Conservation (phyloP, 2,888 invertebrate species). For the Corbicula japonica region DNA sequence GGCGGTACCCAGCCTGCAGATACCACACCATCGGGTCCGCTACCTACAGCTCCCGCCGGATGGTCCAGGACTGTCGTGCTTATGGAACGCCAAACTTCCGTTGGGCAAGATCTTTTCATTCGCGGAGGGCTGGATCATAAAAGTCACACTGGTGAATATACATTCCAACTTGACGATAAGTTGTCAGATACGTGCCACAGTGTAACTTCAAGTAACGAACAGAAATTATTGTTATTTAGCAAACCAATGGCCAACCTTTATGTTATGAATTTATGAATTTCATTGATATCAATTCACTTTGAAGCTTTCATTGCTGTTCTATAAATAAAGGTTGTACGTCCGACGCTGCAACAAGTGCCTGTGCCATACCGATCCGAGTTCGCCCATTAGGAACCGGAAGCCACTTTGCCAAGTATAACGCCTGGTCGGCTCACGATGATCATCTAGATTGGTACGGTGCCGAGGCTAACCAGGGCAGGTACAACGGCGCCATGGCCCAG, state of each 20-base stretch:
- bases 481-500: conserved; percentile 68
- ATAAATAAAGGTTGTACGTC: conserved; percentile 67
- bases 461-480: conserved; percentile 79
- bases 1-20: conserved; percentile 7
- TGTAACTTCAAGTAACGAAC: not conserved
- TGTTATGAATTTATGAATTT: not conserved
- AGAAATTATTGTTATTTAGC: not conserved
- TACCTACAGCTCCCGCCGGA: conserved; percentile 50
- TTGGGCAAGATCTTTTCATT: conserved; percentile 87
- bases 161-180: not conserved
- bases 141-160: conserved; percentile 71
- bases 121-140: conserved; percentile 85
- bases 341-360: conserved; percentile 68
- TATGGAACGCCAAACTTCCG: conserved; percentile 81
- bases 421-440: conserved; percentile 80
- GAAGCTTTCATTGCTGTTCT: not conserved
- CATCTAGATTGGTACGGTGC: conserved; percentile 82
- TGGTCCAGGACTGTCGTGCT: conserved; percentile 86
- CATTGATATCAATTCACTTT: not conserved
- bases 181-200: not conserved
- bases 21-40: conserved; percentile 12
- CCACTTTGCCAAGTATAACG: conserved; percentile 77
- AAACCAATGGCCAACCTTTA: not conserved
- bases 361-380: conserved; percentile 79
- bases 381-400: conserved; percentile 59